Base-by-base conservation (phyloP, 2,888 invertebrate species). In the Thalpophila matura region DNA sequence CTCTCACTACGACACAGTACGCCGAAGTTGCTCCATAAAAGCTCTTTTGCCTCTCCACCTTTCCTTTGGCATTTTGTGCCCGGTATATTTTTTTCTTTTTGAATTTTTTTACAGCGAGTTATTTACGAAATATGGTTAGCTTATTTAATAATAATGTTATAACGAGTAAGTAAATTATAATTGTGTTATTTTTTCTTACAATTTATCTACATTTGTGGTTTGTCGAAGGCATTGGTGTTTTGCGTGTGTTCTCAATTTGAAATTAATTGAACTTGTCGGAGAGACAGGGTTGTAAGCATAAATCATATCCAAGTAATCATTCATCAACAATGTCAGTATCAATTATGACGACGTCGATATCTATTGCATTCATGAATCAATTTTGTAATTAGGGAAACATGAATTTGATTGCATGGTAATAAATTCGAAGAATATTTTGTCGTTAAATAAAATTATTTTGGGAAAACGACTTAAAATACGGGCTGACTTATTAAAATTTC, bases 1-100 rank as follows among this genome's bases (percentile, higher is more conserved):
- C 83, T 86, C 82, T 86, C 85, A 86, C 84, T 85, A 81, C 90
- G 89, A 89, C 89, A 89, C 87, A 81, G 89, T 84, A 89, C 88
- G 89, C 87, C 86, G 78, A 93, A 93, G 86, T 92, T 92, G 88
- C 85, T 88, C 88, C 86, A 91, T 92, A 92, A 93, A 94, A 92
- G 90, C 91, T 89, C 92, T 92, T 89, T 90, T 88, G 86, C 86
- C 88, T 88, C 88, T 91, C 86, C 89, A 92, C 91, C 91, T 91
- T 91, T 87, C 89, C 89, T 93, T 93, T 92, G 88, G 84, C 87
- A 88, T 91, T 91, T 89, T 86, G 86, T 86, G 87, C 67, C 37
- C 68, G 77, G 77, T 82, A 79, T 79, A 82, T 83, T 82, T 83
- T n/a, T 86, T 84, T 68, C 59, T 78, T 84, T 83, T 81, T 49